A percentile compares a stretch with the other conserved stretches of the same genome.
Conservation (phyloP, 2,113 vertebrate species). For the Loxodonta africana region DNA sequence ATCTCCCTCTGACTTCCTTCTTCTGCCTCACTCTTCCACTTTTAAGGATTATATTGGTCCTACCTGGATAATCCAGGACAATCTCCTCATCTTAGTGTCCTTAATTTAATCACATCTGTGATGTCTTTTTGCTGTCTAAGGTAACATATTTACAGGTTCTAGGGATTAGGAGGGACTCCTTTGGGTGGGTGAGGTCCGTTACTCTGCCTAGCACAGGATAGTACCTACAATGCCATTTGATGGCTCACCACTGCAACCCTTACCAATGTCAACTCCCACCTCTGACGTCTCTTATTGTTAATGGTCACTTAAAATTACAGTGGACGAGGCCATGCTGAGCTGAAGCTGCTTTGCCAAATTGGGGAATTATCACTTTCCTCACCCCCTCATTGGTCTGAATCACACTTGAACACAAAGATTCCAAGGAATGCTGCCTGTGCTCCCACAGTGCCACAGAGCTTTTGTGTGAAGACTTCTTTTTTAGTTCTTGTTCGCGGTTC, state of each 20-base stretch:
- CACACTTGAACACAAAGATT: background rate
- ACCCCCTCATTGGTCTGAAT: background rate
- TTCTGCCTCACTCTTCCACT: background rate
- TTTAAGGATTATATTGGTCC: too few relatives aligned
- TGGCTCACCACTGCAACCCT: background rate
- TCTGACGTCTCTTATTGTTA: background rate
- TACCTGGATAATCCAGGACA: too few relatives aligned
- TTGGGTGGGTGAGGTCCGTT: background rate
- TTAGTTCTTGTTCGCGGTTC: background rate
- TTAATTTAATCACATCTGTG: too few relatives aligned
- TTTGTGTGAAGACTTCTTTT: background rate
- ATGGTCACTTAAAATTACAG: background rate
- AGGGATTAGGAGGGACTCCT: background rate
- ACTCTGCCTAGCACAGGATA: background rate
- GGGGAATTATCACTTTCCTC: background rate
- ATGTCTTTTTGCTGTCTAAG: too few relatives aligned
- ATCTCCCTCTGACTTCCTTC: background rate
- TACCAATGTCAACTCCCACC: background rate
- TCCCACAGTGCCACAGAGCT: background rate
- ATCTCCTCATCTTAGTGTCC: too few relatives aligned
- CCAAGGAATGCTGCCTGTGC: background rate
- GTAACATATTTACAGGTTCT: background rate
- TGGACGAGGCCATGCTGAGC: background rate
- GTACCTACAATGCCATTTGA: background rate
- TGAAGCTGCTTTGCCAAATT: background rate